A percentile compares a stretch with the other conserved stretches of the same genome.
phyloP scores from a whole-genome alignment of 2,797 vertebrate genomes.

The Lophotriccus pileatus region DNA sequence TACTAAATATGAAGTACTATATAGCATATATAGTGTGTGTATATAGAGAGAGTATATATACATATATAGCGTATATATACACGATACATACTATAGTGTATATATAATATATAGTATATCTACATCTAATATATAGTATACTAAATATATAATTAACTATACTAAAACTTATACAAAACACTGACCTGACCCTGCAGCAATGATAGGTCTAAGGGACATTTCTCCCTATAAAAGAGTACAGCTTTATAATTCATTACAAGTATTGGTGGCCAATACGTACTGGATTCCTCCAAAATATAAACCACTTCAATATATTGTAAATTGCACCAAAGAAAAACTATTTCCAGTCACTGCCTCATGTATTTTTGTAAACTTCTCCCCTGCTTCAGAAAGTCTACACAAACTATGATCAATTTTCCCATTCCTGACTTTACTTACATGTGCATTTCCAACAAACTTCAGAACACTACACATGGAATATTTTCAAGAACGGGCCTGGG shows the following conservation, averaged over 20 bases:
- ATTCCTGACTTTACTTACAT: neutral
- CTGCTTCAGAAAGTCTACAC: neutral
- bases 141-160: neutral
- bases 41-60: too few species aligned
- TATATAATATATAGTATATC: too few species aligned
- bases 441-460: neutral
- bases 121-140: too few species aligned
- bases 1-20: too few species aligned
- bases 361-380: neutral
- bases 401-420: neutral
- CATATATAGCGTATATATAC: too few species aligned
- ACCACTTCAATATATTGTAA: neutral
- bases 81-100: too few species aligned
- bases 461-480: neutral
- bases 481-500: neutral
- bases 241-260: neutral
- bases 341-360: neutral
- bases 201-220: neutral
- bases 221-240: neutral
- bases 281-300: neutral
- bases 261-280: neutral
- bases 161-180: neutral
- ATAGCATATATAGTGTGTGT: too few species aligned
- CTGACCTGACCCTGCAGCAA: neutral
- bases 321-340: neutral